phyloP scores from a whole-genome alignment of 1,140 invertebrate genomes.

The Hypothenemus hampei region DNA sequence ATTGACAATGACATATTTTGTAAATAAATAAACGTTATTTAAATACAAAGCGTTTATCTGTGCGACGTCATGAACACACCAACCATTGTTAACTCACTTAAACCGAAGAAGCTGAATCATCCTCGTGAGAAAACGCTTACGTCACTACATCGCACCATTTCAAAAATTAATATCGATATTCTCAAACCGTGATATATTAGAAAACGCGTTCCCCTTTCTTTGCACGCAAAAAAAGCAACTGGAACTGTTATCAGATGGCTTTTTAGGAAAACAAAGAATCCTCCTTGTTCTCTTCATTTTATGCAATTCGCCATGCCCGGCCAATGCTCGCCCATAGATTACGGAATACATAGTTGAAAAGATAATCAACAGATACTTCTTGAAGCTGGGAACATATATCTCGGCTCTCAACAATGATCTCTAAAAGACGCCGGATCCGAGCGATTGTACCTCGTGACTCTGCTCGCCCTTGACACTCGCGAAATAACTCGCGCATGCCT shows the following conservation, averaged over 20 bases:
- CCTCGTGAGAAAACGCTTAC: slow-evolving; percentile 1
- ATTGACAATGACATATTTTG: no score
- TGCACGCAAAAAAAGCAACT: no score
- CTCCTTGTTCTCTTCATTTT: no score
- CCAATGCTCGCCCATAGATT: not conserved
- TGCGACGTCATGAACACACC: not conserved
- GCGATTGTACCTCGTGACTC: slow-evolving; percentile 19
- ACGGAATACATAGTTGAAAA: slow-evolving; percentile 1
- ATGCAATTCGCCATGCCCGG: slow-evolving; percentile 1
- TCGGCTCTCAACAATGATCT: slow-evolving; percentile 11
- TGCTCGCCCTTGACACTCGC: slow-evolving; percentile 24
- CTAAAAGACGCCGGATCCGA: slow-evolving; percentile 18
- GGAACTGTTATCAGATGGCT: not conserved
- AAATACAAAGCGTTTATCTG: not conserved
- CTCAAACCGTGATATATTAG: slow-evolving; percentile 1
- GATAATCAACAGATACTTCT: slow-evolving; percentile 5
- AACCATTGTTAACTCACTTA: not conserved
- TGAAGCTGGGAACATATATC: slow-evolving; percentile 15
- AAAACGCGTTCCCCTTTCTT: not conserved
- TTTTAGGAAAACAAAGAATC: not conserved
- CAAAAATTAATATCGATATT: not conserved
- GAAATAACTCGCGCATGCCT: slow-evolving; percentile 15
- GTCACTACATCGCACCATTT: not conserved
- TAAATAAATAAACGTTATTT: no score
- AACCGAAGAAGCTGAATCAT: not conserved